phyloP scores from a whole-genome alignment of 92 coral and sea anemone genomes.

The Phenganax subtilis region DNA sequence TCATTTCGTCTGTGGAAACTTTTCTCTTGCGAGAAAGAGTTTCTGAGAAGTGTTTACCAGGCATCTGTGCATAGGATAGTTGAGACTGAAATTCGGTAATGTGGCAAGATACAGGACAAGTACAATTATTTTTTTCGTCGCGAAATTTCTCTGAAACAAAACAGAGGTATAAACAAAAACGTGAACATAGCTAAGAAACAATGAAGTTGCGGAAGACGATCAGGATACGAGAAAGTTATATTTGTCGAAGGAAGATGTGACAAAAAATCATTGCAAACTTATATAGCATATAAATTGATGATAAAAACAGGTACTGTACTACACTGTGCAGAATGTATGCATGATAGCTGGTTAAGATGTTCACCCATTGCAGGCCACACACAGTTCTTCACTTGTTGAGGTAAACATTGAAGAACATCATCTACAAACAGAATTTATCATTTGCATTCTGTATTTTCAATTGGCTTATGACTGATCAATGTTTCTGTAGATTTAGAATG shows the following conservation, averaged over 20 bases:
- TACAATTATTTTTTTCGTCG: constrained; percentile 91
- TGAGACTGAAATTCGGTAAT: constrained; percentile 90
- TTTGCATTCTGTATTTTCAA: no score
- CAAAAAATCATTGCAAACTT: no score
- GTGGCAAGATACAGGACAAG: constrained; percentile 94
- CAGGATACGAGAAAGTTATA: no score
- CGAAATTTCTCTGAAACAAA: constrained; percentile 68
- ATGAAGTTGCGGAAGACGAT: no score
- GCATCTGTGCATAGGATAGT: constrained; percentile 92
- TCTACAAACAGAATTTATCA: constrained; percentile 41
- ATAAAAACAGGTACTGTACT: no score
- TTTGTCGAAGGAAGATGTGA: no score
- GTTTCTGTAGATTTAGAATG: not conserved
- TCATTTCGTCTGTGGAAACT: constrained; percentile 82
- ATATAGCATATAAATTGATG: no score
- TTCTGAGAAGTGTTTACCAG: constrained; percentile 96
- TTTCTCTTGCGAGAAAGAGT: constrained; percentile 86
- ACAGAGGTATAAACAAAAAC: not conserved
- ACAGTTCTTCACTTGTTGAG: constrained; percentile 87
- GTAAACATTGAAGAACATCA: constrained; percentile 81
- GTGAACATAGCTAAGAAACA: not conserved
- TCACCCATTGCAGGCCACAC: constrained; percentile 99
- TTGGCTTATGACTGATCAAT: not conserved
- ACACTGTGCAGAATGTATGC: no score
- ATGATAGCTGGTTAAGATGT: not conserved